A percentile compares a stretch with the other conserved stretches of the same genome.
phyloP scores from a whole-genome alignment of 2,888 invertebrate genomes.

The Drosophila acutilabella region DNA sequence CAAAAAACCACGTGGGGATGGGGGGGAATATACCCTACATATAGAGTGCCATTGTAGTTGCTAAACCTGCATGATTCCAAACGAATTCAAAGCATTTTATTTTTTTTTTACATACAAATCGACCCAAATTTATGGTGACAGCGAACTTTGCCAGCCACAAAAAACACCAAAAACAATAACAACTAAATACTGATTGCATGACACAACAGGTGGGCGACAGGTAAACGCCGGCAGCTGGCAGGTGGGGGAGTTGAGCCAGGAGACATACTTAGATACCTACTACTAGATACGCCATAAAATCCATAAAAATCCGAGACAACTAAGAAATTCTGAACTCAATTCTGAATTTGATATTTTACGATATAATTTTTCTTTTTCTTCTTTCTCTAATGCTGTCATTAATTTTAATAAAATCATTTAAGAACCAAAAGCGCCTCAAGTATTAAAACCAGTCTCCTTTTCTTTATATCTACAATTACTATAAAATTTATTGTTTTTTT shows the following conservation, averaged over 20 bases:
- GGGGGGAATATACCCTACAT: constrained; percentile 34
- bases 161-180: constrained; percentile 5
- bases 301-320: neutral
- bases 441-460: neutral
- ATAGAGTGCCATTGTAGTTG: constrained; percentile 43
- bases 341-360: neutral
- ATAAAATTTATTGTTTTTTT: neutral
- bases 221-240: neutral
- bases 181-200: constrained; percentile 40
- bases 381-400: constrained; percentile 1
- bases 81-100: constrained; percentile 37
- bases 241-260: neutral
- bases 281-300: neutral
- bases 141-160: constrained; percentile 27
- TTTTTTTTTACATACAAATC: constrained; percentile 48
- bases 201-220: constrained; percentile 35
- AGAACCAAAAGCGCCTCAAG: neutral
- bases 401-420: neutral
- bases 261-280: neutral
- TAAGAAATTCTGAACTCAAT: neutral
- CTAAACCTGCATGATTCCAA: constrained; percentile 42
- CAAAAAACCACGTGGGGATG: neutral
- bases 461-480: neutral
- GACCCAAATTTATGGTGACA: constrained; percentile 52
- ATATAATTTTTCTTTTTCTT: neutral